Percentiles rank a stretch among this genome's conserved stretches.
These are phyloP conservation scores for Apoda limacodes DNA, from an alignment of 2,888 invertebrate genomes.

Conservation along the genomic window DNA sequence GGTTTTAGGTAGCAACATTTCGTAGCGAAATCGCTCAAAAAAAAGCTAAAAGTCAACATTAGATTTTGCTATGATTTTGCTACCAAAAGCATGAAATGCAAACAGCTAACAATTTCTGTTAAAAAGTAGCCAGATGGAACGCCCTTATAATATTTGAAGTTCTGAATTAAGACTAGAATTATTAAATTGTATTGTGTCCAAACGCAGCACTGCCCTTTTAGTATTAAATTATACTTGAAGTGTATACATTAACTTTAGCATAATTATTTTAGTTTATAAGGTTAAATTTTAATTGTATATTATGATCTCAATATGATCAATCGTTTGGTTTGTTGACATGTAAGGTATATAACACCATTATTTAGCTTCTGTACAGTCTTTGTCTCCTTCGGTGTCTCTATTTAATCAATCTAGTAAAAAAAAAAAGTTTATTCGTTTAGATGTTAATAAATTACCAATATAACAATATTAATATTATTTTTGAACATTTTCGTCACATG, in stretches of 20 bases:
- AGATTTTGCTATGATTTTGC: no score
- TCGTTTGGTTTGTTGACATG: slow-evolving; percentile 55
- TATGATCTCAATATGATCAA: slow-evolving; percentile 68
- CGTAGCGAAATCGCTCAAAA: no score
- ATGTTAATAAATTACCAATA: no score
- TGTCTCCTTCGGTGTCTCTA: slow-evolving; percentile 47
- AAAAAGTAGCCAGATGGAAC: no score
- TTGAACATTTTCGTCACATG: no score
- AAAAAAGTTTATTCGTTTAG: no score
- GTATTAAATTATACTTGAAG: slow-evolving; percentile 37
- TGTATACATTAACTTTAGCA: slow-evolving; percentile 28
- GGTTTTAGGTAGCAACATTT: no score
- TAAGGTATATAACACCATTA: slow-evolving; percentile 69
- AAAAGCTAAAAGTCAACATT: no score
- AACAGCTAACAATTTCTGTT: no score
- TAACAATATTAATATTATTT: no score
- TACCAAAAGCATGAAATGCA: no score
- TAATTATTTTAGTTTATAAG: slow-evolving; percentile 26
- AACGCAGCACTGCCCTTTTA: slow-evolving; percentile 59
- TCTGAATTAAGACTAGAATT: slow-evolving; percentile 41
- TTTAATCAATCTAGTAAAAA: slow-evolving; percentile 26
- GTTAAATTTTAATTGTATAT: slow-evolving; percentile 55
- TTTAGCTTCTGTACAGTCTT: slow-evolving; percentile 64
- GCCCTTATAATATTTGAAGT: no score
- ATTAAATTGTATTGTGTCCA: slow-evolving; percentile 46